Conservation (phyloP, 2,888 invertebrate genomes). For the Cantharis rustica region DNA sequence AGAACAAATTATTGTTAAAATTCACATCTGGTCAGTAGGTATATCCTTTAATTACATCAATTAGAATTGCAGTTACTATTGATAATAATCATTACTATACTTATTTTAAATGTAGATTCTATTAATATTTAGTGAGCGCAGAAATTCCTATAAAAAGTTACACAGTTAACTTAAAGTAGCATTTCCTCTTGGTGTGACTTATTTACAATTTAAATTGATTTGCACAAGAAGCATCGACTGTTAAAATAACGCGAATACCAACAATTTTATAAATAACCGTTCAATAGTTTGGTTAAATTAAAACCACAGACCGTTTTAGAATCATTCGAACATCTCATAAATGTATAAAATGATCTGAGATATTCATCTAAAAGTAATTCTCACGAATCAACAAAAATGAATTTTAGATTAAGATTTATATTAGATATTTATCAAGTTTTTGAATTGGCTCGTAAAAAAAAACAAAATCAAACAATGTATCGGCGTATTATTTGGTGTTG, state of each 20-base stretch:
- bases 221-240: background rate
- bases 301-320: background rate
- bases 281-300: background rate
- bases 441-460: background rate
- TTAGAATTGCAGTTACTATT: background rate
- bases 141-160: background rate
- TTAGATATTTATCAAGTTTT: background rate
- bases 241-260: background rate
- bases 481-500: background rate
- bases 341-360: background rate
- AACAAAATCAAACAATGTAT: background rate
- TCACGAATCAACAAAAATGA: background rate
- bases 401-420: background rate
- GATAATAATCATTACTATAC: no score
- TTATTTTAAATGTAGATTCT: background rate
- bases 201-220: background rate
- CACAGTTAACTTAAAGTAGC: background rate
- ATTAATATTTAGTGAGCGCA: background rate
- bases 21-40: background rate
- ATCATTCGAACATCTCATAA: background rate
- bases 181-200: background rate
- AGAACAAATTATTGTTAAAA: conserved; percentile 5
- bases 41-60: background rate
- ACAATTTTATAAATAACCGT: background rate
- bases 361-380: background rate